Conservation (phyloP, 2,888 invertebrate genomes). For the Amphipoea oculea region DNA sequence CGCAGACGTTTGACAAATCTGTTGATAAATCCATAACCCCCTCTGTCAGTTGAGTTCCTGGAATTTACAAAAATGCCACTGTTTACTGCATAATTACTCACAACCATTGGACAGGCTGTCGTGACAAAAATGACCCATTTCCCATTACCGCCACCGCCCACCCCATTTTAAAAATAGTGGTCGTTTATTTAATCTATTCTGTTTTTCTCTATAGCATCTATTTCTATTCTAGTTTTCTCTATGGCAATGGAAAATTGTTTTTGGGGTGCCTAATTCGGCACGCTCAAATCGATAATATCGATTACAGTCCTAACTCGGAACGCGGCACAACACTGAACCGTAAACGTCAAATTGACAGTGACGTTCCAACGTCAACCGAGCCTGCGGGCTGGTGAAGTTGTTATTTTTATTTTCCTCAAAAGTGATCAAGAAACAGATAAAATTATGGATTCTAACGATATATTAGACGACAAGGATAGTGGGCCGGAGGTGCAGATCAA, state of each 20-base stretch:
- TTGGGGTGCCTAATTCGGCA: neutral
- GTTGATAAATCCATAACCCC: neutral
- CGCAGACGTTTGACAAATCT: neutral
- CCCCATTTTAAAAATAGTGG: too few species aligned
- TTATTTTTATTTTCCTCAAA: slow-evolving; percentile 39
- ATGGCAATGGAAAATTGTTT: neutral
- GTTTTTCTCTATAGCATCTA: too few species aligned
- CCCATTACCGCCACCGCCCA: too few species aligned
- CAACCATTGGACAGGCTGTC: too few species aligned
- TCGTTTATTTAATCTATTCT: too few species aligned
- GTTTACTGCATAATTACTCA: too few species aligned
- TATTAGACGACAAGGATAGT: slow-evolving; percentile 84
- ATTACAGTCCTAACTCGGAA: too few species aligned
- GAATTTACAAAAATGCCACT: too few species aligned
- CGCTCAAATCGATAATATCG: too few species aligned
- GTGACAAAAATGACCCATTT: too few species aligned
- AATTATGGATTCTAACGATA: slow-evolving; percentile 83
- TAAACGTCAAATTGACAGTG: slow-evolving; percentile 45
- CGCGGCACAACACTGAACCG: neutral
- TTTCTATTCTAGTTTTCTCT: too few species aligned
- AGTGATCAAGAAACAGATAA: slow-evolving; percentile 27
- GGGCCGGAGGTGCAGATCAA: slow-evolving; percentile 89
- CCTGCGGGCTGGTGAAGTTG: slow-evolving; percentile 48
- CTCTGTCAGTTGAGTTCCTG: neutral
- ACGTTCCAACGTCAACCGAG: slow-evolving; percentile 53